Percentiles rank a stretch among this genome's conserved stretches.
These are phyloP conservation scores for Hybognathus amarus DNA, from an alignment of 2,797 vertebrate species.

Conservation along the genomic window DNA sequence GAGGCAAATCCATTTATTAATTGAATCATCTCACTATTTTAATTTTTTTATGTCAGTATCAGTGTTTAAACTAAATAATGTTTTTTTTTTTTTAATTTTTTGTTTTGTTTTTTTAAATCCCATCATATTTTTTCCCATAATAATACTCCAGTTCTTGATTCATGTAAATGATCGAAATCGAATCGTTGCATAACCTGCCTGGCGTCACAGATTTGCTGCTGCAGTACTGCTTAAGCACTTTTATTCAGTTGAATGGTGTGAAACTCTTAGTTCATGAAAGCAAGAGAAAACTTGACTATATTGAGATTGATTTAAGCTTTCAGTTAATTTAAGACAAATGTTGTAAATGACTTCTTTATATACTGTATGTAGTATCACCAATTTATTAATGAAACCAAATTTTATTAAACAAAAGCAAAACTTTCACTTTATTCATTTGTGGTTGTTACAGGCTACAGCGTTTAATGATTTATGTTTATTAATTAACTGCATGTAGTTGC, in stretches of 20 bases:
- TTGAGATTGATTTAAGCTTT: not conserved
- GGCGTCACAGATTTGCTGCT: not conserved
- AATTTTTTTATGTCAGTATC: not conserved
- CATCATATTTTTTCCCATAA: too few species aligned
- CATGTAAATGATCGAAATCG: not conserved
- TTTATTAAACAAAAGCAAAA: not conserved
- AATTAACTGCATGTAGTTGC: not conserved
- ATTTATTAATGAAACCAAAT: constrained; percentile 15
- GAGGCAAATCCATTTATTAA: not conserved
- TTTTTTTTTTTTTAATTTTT: not conserved
- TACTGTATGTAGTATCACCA: not conserved
- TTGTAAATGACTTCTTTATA: not conserved
- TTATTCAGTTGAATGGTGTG: not conserved
- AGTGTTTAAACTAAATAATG: not conserved
- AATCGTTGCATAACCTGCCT: not conserved
- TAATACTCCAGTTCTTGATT: not conserved
- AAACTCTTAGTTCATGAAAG: not conserved
- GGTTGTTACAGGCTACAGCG: not conserved
- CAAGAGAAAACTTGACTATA: not conserved
- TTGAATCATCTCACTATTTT: not conserved
- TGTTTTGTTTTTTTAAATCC: not conserved
- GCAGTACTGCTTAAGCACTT: not conserved
- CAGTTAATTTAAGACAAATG: not conserved
- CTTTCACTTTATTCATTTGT: not conserved
- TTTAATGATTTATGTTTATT: not conserved